Evolutionary conservation across 2,113 vertebrate species (phyloP).

Genomic region (Chrysochloris asiatica): DNA sequence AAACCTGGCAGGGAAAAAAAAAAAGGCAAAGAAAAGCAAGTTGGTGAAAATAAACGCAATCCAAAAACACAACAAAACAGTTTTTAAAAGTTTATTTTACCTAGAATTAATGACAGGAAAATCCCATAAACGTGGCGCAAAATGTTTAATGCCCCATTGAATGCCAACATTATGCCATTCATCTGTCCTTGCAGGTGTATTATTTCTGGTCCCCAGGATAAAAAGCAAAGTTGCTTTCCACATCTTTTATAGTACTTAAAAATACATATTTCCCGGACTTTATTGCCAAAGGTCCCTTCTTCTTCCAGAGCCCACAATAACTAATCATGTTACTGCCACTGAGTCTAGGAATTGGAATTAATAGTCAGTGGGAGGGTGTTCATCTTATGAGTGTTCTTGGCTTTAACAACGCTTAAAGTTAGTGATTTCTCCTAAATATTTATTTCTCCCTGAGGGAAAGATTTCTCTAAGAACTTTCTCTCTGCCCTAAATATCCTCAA

Average conservation of each 20-base stretch:
- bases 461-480: constrained; percentile 77
- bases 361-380: constrained; percentile 68
- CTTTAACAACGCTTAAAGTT: constrained; percentile 77
- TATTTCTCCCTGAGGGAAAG: constrained; percentile 78
- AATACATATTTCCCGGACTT: constrained; percentile 79
- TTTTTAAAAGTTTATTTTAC: constrained; percentile 83
- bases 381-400: constrained; percentile 71
- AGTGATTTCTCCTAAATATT: constrained; percentile 78
- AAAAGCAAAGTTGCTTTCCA: constrained; percentile 79
- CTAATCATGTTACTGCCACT: constrained; percentile 81
- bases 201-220: constrained; percentile 85
- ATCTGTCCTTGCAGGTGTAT: constrained; percentile 87
- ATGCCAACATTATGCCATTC: constrained; percentile 85
- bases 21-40: constrained; percentile 75
- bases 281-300: constrained; percentile 77
- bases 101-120: constrained; percentile 85
- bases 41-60: constrained; percentile 77
- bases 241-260: constrained; percentile 84
- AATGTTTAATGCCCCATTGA: constrained; percentile 82
- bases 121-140: constrained; percentile 76
- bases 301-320: constrained; percentile 83
- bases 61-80: constrained; percentile 81
- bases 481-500: constrained; percentile 65
- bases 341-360: constrained; percentile 72
- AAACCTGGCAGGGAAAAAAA: constrained; percentile 69